These are phyloP conservation scores for Trachelus iudaicus DNA, from an alignment of 2,888 invertebrate species.

Conservation along the genomic window DNA sequence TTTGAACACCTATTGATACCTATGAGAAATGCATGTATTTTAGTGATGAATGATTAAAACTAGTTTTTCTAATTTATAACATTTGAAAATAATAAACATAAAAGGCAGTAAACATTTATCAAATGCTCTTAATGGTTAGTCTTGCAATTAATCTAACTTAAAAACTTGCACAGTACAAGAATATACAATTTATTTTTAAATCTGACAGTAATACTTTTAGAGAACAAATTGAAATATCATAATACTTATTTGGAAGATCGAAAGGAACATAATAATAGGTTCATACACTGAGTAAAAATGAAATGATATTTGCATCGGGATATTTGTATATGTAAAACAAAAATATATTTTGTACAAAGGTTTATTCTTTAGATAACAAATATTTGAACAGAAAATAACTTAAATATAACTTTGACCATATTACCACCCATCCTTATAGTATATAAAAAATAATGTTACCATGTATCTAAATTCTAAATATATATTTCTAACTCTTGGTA, in stretches of 20 bases:
- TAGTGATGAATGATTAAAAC: constrained; percentile 35
- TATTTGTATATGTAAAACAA: too few species aligned
- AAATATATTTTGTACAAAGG: too few species aligned
- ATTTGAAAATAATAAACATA: constrained; percentile 37
- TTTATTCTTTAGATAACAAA: constrained; percentile 11
- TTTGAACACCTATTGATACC: constrained; percentile 41
- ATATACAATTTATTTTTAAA: constrained; percentile 49
- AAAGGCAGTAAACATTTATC: constrained; percentile 30
- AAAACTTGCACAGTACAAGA: constrained; percentile 35
- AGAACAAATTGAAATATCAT: constrained; percentile 37
- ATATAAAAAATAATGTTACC: too few species aligned
- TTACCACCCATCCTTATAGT: not conserved
- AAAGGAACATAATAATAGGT: constrained; percentile 42
- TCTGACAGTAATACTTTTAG: constrained; percentile 45
- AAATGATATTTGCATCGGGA: not conserved
- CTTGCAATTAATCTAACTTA: constrained; percentile 36
- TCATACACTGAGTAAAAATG: constrained; percentile 40
- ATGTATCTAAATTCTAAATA: too few species aligned
- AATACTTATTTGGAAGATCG: constrained; percentile 24
- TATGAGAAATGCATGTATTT: constrained; percentile 30
- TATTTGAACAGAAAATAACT: not conserved
- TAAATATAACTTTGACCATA: not conserved
- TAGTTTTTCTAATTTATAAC: constrained; percentile 21
- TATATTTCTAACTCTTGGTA: too few species aligned
- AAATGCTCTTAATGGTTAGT: constrained; percentile 51